These are phyloP conservation scores for Lepisosteus osseus DNA, from an alignment of 2,113 vertebrate genomes.

Conservation along the genomic window DNA sequence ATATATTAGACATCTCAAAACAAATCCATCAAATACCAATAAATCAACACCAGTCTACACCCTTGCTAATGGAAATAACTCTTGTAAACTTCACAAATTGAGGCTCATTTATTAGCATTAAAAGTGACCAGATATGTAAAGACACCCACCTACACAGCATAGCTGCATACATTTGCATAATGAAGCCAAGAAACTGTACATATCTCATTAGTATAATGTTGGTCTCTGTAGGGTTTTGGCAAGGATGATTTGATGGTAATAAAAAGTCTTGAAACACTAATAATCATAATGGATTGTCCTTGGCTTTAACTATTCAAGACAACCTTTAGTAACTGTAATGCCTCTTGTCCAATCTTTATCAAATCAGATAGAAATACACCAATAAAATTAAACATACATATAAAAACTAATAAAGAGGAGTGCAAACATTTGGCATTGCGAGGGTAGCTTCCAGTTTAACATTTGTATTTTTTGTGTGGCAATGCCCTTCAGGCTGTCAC, in stretches of 20 bases:
- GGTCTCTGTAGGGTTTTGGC: not conserved
- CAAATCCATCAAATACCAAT: not conserved
- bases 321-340: conserved; percentile 33
- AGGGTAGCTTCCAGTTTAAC: conserved; percentile 13
- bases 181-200: not conserved
- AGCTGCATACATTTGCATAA: not conserved
- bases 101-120: conserved; percentile 4
- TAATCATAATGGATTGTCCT: not conserved
- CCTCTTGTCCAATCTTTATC: not conserved
- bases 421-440: not conserved
- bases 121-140: not conserved
- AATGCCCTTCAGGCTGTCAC: conserved; percentile 36
- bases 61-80: conserved; percentile 1
- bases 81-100: not conserved
- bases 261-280: no score
- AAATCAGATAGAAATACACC: not conserved
- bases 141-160: not conserved
- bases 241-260: no score
- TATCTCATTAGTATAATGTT: not conserved
- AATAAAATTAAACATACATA: not conserved
- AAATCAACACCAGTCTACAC: not conserved
- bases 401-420: no score
- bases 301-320: conserved; percentile 52
- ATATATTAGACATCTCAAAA: not conserved
- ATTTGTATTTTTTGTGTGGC: conserved; percentile 31